phyloP scores from a whole-genome alignment of 2,113 vertebrate genomes.

The Acanthochromis polyacanthus region DNA sequence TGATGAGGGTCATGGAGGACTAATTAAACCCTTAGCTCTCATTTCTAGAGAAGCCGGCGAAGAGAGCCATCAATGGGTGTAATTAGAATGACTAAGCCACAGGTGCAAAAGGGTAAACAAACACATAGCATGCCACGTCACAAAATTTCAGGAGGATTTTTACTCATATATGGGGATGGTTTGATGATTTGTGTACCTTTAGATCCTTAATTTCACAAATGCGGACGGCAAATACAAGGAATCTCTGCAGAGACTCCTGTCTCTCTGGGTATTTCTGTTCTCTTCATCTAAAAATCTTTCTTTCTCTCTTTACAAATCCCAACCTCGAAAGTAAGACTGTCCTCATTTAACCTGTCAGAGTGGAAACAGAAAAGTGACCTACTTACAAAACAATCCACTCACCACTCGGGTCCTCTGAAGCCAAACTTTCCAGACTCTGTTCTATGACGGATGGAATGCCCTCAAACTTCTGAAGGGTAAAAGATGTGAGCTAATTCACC shows the following conservation, averaged over 20 bases:
- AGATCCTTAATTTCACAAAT: conserved; percentile 7
- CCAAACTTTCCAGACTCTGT: not conserved
- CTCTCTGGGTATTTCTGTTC: not conserved
- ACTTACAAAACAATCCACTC: conserved; percentile 7
- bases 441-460: not conserved
- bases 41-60: conserved; percentile 50
- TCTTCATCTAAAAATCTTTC: not conserved
- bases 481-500: not conserved
- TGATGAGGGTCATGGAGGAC: conserved; percentile 65
- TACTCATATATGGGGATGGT: not conserved
- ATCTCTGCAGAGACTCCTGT: not conserved
- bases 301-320: not conserved
- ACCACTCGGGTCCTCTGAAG: not conserved
- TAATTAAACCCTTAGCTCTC: conserved; percentile 70
- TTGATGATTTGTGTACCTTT: not conserved
- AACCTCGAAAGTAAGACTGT: not conserved
- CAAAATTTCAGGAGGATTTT: not conserved
- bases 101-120: conserved; percentile 67
- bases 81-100: conserved; percentile 62
- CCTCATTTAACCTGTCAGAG: conserved; percentile 12
- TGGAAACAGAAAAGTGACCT: conserved; percentile 17
- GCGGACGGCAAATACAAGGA: not conserved
- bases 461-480: not conserved
- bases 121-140: conserved; percentile 25
- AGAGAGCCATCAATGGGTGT: conserved; percentile 35